phyloP scores from a whole-genome alignment of 2,888 invertebrate species.

The Machimus atricapillus region DNA sequence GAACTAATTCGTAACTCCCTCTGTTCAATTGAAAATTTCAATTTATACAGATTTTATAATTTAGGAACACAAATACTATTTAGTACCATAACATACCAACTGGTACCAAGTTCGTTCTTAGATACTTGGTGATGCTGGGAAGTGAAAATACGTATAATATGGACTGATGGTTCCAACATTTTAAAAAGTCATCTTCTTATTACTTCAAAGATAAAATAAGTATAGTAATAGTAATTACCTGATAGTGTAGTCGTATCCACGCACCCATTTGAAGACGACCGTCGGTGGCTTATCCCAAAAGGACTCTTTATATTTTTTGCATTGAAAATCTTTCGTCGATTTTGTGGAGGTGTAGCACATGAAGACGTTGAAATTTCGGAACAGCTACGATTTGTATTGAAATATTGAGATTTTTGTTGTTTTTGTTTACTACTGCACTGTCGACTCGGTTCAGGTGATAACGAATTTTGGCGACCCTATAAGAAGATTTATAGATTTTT shows the following conservation, averaged over 20 bases:
- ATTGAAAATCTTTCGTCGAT: conserved; percentile 81
- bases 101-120: too few relatives aligned
- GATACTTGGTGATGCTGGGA: background rate
- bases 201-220: background rate
- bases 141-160: too few relatives aligned
- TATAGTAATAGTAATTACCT: conserved; percentile 60
- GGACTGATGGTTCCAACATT: background rate
- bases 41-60: too few relatives aligned
- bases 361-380: conserved; percentile 72
- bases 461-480: conserved; percentile 59
- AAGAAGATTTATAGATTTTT: conserved; percentile 40
- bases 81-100: too few relatives aligned
- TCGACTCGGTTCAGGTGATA: conserved; percentile 60
- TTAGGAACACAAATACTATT: too few relatives aligned
- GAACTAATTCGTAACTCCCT: too few relatives aligned
- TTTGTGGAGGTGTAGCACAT: conserved; percentile 81
- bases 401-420: conserved; percentile 45
- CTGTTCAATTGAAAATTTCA: too few relatives aligned
- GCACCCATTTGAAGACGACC: conserved; percentile 63
- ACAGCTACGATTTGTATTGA: conserved; percentile 44
- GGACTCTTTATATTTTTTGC: conserved; percentile 81
- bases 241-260: conserved; percentile 74
- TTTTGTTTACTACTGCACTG: conserved; percentile 48
- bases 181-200: background rate
- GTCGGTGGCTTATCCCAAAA: conserved; percentile 65